These are phyloP conservation scores for Cryptophagus acutangulus DNA, from an alignment of 2,888 invertebrate genomes.

Conservation along the genomic window DNA sequence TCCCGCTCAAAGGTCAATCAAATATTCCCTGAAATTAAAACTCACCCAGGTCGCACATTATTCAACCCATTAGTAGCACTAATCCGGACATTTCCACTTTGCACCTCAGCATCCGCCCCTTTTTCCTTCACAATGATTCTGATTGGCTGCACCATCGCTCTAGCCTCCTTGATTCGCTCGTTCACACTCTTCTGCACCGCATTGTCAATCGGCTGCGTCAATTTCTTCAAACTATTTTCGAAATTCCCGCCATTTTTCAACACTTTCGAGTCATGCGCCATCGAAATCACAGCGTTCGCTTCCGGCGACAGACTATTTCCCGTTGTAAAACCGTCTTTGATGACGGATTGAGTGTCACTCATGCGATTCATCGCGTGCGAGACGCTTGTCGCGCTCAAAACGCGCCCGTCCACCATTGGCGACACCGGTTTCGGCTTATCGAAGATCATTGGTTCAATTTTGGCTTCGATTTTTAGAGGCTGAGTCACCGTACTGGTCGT, in stretches of 20 bases:
- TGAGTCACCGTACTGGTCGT: conserved; percentile 45
- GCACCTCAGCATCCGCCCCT: conserved; percentile 43
- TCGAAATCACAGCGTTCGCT: conserved; percentile 29
- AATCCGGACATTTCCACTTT: conserved; percentile 45
- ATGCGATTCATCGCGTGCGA: conserved; percentile 46
- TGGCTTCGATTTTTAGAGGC: conserved; percentile 45
- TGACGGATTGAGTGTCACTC: conserved; percentile 45
- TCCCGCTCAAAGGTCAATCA: too few species aligned
- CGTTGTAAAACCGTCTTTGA: conserved; percentile 40
- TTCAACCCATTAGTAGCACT: conserved; percentile 40
- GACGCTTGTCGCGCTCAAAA: conserved; percentile 45
- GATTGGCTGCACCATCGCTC: conserved; percentile 45
- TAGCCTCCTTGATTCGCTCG: conserved; percentile 39
- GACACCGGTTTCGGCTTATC: conserved; percentile 29
- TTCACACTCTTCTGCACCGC: conserved; percentile 33
- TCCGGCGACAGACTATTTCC: conserved; percentile 31
- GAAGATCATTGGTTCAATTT: conserved; percentile 30
- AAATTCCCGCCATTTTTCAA: conserved; percentile 25
- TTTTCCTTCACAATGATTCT: conserved; percentile 46
- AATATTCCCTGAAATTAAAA: conserved; percentile 3
- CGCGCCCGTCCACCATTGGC: conserved; percentile 40
- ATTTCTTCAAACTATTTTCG: conserved; percentile 37
- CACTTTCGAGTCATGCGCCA: conserved; percentile 21
- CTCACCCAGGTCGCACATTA: conserved; percentile 45
- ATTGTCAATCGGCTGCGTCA: conserved; percentile 30